Percentiles rank a stretch among this genome's conserved stretches.
Evolutionary conservation across 92 coral and sea anemone species (phyloP).

Genomic region (Umimayanthus chanpuru): DNA sequence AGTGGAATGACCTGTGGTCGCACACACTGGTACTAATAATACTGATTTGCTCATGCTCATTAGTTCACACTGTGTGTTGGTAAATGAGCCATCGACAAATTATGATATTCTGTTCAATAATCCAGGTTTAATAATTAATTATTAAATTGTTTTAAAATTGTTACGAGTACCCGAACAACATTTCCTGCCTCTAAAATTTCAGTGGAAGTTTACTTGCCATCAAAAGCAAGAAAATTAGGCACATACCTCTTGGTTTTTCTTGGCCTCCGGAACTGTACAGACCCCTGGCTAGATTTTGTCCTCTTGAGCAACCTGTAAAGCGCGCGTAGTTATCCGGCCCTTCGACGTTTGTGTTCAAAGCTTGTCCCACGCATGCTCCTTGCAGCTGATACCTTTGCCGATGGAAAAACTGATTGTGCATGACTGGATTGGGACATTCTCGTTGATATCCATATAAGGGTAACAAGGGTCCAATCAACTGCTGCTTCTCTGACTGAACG

Average conservation of each 20-base stretch:
- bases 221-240: neutral
- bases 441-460: slow-evolving; percentile 1
- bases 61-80: too few relatives aligned
- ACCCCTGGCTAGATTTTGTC: neutral
- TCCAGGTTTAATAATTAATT: too few relatives aligned
- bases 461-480: neutral
- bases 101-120: too few relatives aligned
- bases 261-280: too few relatives aligned
- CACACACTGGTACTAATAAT: too few relatives aligned
- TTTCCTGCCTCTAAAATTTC: too few relatives aligned
- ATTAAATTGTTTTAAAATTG: too few relatives aligned
- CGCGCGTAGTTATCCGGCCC: neutral
- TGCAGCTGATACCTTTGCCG: neutral
- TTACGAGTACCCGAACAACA: too few relatives aligned
- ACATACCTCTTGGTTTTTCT: neutral
- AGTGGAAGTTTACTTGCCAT: neutral
- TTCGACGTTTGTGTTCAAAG: neutral
- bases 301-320: neutral
- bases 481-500: neutral
- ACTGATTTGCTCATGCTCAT: too few relatives aligned
- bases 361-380: neutral
- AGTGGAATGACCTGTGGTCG: too few relatives aligned
- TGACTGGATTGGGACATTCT: neutral
- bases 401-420: neutral
- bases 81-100: too few relatives aligned